Conservation (phyloP, 2,113 vertebrate genomes). For the Hystrix brachyura region DNA sequence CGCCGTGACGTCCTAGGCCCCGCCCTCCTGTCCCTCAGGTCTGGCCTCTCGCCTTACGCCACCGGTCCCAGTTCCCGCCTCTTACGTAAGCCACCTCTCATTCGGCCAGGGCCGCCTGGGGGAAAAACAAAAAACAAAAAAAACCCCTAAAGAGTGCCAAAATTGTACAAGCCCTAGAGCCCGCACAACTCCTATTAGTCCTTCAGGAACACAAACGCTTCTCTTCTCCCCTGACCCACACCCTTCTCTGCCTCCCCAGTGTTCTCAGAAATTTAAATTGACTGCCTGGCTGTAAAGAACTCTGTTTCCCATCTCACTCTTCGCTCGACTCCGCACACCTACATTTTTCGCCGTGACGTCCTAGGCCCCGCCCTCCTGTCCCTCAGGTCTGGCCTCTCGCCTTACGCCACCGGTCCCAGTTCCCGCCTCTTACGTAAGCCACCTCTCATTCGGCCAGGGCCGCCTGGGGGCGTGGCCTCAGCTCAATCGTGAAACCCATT, state of each 20-base stretch:
- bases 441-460: background rate
- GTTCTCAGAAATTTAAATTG: background rate
- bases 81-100: background rate
- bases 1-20: background rate
- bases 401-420: background rate
- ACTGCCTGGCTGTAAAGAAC: background rate
- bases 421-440: constrained; percentile 14
- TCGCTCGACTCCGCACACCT: background rate
- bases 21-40: background rate
- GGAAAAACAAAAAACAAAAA: background rate
- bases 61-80: background rate
- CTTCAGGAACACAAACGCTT: background rate
- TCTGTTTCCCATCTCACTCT: constrained; percentile 66
- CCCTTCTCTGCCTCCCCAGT: background rate
- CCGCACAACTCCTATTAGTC: background rate
- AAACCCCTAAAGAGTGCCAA: background rate
- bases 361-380: background rate
- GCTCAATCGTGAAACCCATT: background rate
- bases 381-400: rapidly evolving
- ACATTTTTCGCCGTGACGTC: background rate
- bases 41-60: background rate
- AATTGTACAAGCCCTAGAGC: background rate
- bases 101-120: background rate
- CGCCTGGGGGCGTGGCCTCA: background rate
- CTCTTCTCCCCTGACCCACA: background rate